Evolutionary conservation across 2,888 invertebrate species (phyloP), one percentile per base, ranked within the genome.

Genomic region (Drosophila anomelani): DNA sequence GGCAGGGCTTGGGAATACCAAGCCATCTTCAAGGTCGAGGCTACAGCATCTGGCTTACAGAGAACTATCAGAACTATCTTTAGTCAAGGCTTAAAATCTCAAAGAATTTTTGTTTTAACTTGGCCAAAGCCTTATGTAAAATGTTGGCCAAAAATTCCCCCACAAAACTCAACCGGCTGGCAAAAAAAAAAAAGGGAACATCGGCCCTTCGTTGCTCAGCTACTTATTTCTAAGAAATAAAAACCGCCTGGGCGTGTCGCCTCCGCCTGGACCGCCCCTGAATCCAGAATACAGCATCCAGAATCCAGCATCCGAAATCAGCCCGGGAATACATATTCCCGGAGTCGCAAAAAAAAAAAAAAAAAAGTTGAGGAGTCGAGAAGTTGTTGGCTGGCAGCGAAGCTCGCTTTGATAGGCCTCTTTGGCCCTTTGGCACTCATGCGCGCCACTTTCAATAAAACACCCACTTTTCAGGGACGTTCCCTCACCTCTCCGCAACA

Each of bases 191-290:
- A 63, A 38, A 46, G 15, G 23, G 54, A 51, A 51, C 59, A 53
- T 51, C 53, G 32, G 39, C 39, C 60, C 57, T 57, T 43, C 32
- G 34, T 23, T 53, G 51, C 60, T 58, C 66, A 76, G 76, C 77
- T 80, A 84, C 78, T 81, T 84, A 78, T 79, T 85, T 82, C 83
- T 85, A 63, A 83, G 86, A 83, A 85, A 83, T 83, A 83, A 83
- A 83, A 83, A 83, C 83, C 78, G 78, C 75, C 79, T 83, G 86
- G 83, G 83, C 83, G 83, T 83, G 85, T 79, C 75, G 64, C 72
- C 74, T 49, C 60, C 76, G 59, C 73, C 73, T 67, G 62, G 59
- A 66, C 67, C 72, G 64, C 62, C 60, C 54, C 44, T 56, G 58
- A 76, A 47, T 44, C 57, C 67, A 64, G 39, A 23, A 23, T 44